These are phyloP conservation scores for Psettodes erumei DNA, from an alignment of 2,113 vertebrate species.

Conservation along the genomic window DNA sequence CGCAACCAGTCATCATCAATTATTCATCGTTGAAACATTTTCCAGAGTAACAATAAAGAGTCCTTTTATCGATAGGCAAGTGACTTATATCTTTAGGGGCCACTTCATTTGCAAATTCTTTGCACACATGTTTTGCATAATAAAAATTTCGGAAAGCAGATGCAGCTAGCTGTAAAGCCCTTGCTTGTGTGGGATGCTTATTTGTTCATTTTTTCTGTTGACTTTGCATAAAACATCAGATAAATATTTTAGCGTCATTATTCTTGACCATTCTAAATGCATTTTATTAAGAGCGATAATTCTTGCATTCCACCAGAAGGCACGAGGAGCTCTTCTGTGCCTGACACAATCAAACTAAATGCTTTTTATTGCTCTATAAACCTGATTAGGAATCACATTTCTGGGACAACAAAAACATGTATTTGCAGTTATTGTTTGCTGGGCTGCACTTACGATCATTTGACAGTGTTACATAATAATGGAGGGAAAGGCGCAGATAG, in stretches of 20 bases:
- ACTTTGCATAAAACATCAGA: constrained; percentile 38
- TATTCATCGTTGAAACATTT: constrained; percentile 60
- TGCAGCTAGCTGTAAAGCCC: constrained; percentile 19
- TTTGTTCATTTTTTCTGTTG: constrained; percentile 46
- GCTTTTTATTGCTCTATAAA: constrained; percentile 48
- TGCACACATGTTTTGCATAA: constrained; percentile 43
- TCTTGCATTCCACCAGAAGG: constrained; percentile 36
- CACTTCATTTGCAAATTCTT: constrained; percentile 40
- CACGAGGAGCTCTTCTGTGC: constrained; percentile 58
- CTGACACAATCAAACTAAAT: constrained; percentile 57
- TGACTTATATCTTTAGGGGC: constrained; percentile 36
- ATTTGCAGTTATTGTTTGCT: constrained; percentile 37
- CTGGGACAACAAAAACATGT: constrained; percentile 37
- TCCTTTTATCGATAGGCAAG: constrained; percentile 44
- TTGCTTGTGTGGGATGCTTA: constrained; percentile 4
- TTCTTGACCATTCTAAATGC: constrained; percentile 31
- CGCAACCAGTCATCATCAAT: constrained; percentile 56
- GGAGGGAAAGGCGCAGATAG: constrained; percentile 4
- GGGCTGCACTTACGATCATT: constrained; percentile 30
- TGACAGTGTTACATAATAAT: constrained; percentile 31
- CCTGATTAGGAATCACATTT: constrained; percentile 49
- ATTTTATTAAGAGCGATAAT: constrained; percentile 44
- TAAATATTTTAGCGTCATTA: constrained; percentile 61
- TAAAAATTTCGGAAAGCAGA: constrained; percentile 28
- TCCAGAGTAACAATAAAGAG: constrained; percentile 45